Evolutionary conservation across 2,888 invertebrate species (phyloP).

Genomic region (Cantharis flavilabris): DNA sequence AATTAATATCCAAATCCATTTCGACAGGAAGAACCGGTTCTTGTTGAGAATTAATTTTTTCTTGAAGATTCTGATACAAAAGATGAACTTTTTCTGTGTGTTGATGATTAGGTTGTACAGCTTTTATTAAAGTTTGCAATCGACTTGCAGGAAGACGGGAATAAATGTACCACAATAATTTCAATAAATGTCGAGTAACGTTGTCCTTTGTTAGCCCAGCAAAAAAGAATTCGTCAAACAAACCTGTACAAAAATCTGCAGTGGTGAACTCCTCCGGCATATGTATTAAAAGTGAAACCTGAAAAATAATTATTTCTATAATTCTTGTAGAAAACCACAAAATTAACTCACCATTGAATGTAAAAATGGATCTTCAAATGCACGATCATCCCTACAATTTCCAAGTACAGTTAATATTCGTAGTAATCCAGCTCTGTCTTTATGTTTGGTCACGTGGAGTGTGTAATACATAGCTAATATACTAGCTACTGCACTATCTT

Average conservation of each 20-base stretch:
- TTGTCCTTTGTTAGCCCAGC: slow-evolving; percentile 88
- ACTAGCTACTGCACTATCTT: slow-evolving; percentile 89
- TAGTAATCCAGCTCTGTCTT: slow-evolving; percentile 80
- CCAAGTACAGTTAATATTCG: slow-evolving; percentile 89
- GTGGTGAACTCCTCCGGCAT: slow-evolving; percentile 91
- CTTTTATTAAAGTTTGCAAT: slow-evolving; percentile 80
- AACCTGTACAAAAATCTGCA: slow-evolving; percentile 92
- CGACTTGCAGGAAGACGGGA: slow-evolving; percentile 80
- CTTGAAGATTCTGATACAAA: slow-evolving; percentile 75
- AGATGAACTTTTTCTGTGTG: slow-evolving; percentile 85
- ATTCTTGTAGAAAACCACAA: not conserved
- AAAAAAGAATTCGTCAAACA: slow-evolving; percentile 95
- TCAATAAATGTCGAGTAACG: slow-evolving; percentile 87
- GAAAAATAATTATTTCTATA: slow-evolving; percentile 33
- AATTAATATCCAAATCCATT: slow-evolving; percentile 74
- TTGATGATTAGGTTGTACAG: slow-evolving; percentile 74
- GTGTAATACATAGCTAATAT: slow-evolving; percentile 95
- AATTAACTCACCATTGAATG: slow-evolving; percentile 75
- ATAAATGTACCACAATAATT: slow-evolving; percentile 89
- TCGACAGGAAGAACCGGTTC: slow-evolving; percentile 65
- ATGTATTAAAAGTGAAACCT: slow-evolving; percentile 78
- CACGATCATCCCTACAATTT: slow-evolving; percentile 87
- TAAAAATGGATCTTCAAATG: slow-evolving; percentile 93
- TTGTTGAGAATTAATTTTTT: slow-evolving; percentile 75
- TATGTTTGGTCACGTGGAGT: slow-evolving; percentile 80